Conservation (phyloP, 64 coral and sea anemone species). For the Dendronephthya gigantea region DNA sequence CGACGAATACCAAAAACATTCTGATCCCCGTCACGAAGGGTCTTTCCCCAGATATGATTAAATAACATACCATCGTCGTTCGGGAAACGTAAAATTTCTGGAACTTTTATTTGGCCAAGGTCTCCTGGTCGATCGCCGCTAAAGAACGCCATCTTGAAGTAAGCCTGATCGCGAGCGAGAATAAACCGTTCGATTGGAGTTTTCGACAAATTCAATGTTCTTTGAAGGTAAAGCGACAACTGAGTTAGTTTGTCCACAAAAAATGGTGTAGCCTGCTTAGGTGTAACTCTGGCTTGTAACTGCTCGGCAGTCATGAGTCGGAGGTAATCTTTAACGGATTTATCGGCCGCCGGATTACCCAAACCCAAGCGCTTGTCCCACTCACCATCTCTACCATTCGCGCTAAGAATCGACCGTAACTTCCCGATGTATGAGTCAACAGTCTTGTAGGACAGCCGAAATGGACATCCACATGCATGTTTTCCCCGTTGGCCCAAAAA, state of each 20-base stretch:
- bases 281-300: conserved; percentile 8
- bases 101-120: neutral
- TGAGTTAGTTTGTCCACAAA: conserved; percentile 28
- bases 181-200: neutral
- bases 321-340: conserved; percentile 28
- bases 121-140: neutral
- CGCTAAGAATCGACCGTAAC: neutral
- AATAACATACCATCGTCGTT: neutral
- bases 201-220: too few relatives aligned
- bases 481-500: neutral
- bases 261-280: conserved; percentile 30
- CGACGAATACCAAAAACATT: too few relatives aligned
- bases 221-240: neutral
- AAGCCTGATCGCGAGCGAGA: neutral
- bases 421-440: neutral
- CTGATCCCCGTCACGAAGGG: neutral
- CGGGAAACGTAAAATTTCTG: neutral
- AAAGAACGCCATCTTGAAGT: conserved; percentile 12
- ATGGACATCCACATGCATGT: neutral
- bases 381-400: neutral
- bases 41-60: neutral
- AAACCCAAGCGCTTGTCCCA: neutral
- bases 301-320: conserved; percentile 19
- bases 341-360: neutral
- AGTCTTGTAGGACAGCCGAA: neutral